Base-by-base conservation (phyloP, 2,797 vertebrate species). In the Arnoldichthys spilopterus region DNA sequence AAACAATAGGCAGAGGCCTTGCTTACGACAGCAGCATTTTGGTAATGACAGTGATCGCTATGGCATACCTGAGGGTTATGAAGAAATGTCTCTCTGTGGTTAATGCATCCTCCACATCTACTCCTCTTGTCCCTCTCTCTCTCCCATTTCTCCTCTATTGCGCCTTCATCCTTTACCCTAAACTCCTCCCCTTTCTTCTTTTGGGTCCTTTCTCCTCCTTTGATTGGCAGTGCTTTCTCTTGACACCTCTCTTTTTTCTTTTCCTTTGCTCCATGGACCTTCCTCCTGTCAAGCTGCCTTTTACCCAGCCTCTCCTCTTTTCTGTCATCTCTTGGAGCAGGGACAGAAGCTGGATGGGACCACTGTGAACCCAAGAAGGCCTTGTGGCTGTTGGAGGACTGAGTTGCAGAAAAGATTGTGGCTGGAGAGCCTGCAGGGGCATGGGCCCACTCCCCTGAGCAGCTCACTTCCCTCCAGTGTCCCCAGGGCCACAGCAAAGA, bases 81-180 rank as follows among this genome's bases (percentile, higher is more conserved):
- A 62, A 96, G 89, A 88, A 95, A 96, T 2, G 93, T 94, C 59
- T 94, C 91, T 82, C 88, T 90, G 82, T 95, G 90, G 86, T 96
- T 96, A 82, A 95, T 92, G 79, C 95, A 96, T 28, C 95, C 95
- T 26, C 95, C 94, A 78, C 93, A 95, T 26, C 92, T 90, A 86
- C 93, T 94, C 83, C 86, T 93, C 78, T 87, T 91, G 49, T 94
- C 92, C 79, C 82, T 68, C 74, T 91, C 88, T 4, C 47, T 83
- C 37, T 86, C 85, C 91, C 88, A 90, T 4, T 54, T 74, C 72
- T 79, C 85, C 13, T 70, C 79, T 30, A 15, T 20, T 13, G 80
- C 77, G n/a, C 64, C 62, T 4, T 37, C 63, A 0, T 72, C 64
- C 28, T 67, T 72, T 66, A 8, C 40, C 62, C 69, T 51, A 43